Evolutionary conservation across 2,888 invertebrate genomes (phyloP), one percentile per base, ranked within the genome.

Genomic region (Prosopocoilus inquinatus): DNA sequence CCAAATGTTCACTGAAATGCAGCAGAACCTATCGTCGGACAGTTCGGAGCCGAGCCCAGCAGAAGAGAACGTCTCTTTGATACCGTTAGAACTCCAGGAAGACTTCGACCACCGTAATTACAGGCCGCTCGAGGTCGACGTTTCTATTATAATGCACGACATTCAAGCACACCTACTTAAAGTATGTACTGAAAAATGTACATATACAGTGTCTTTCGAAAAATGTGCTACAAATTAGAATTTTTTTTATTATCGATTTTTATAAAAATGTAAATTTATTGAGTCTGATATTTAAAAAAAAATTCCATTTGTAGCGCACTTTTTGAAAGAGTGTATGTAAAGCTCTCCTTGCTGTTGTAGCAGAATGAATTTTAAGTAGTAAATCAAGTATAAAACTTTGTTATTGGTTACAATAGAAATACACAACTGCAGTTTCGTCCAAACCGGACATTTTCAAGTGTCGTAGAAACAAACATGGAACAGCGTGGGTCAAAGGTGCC

Each of bases 1-100:
- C 79, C 96, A 98, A 78, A 84, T 83, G 16, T 96, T 96, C 70
- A 92, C 92, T 0, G 96, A 96, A 68, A 95, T 96, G 90, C 91
- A 91, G 66, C 86, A 88, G 64, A 73, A 67, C 33, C 79, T 71
- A 69, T 79, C 71, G 56, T 38, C 50, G 8, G 53, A 53, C 1
- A 12, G n/a, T 13, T 38, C 38, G 2, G 77, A 77, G n/a, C 82
- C 84, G 44, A 77, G 83, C 54, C 83, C 83, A 9, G 82, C 85
- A 16, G 89, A 89, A 55, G 88, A 88, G 64, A 85, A 85, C 64
- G 80, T 81, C 2, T 75, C 79, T 5, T 84, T 82, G 67, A 78
- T 80, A 15, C 83, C 85, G 0, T 88, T 94, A 67, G 96, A 97
- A 78, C 87, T 93, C 1, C 82, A 96, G 43, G 83, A 88, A 2